phyloP scores from a whole-genome alignment of 2,797 vertebrate genomes.

The Xiphophorus birchmanni region DNA sequence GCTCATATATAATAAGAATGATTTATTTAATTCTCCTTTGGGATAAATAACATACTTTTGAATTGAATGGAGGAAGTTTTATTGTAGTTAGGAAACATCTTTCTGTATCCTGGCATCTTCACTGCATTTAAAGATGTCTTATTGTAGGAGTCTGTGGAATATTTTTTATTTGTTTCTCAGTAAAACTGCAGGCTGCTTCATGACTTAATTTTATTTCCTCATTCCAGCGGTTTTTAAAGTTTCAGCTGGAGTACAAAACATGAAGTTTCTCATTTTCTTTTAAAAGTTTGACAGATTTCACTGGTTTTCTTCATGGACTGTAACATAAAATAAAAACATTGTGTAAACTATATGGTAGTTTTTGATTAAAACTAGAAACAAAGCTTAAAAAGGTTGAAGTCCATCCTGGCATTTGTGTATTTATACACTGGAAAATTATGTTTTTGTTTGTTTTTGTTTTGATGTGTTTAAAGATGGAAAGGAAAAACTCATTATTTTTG shows the following conservation, averaged over 20 bases:
- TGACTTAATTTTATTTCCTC: not conserved
- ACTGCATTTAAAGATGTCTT: not conserved
- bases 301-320: not conserved
- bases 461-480: not conserved
- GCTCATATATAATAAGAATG: not conserved
- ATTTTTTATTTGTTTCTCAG: not conserved
- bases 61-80: not conserved
- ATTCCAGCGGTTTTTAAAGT: not conserved
- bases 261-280: not conserved
- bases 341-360: not conserved
- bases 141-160: not conserved
- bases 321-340: not conserved
- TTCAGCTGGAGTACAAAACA: not conserved
- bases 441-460: not conserved
- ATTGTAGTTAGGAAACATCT: not conserved
- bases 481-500: not conserved
- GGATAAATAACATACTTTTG: no score
- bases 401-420: not conserved
- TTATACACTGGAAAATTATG: not conserved
- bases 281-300: not conserved
- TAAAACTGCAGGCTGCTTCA: not conserved
- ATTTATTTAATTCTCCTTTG: no score
- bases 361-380: not conserved
- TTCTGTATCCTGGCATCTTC: not conserved
- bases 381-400: not conserved